Evolutionary conservation across 92 coral and sea anemone species (phyloP), one percentile per base, ranked within the genome.

Genomic region (Phenganax subtilis): DNA sequence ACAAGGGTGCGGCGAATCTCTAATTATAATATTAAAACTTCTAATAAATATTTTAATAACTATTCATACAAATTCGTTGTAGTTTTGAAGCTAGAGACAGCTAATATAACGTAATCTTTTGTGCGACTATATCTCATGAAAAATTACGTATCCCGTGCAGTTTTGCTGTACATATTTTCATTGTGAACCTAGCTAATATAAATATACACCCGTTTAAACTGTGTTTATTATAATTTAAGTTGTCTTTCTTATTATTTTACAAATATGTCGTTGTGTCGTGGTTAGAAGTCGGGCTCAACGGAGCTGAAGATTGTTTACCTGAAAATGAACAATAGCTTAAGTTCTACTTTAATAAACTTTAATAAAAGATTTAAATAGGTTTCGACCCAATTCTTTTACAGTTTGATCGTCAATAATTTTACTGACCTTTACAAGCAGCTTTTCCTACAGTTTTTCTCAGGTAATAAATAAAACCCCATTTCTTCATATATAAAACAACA

Each of bases 251-350:
- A 15, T 27, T 69, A 11, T 27, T 55, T 75, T 52, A 75, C 53
- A 75, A 2, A 57, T 75, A 75, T 51, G 80, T 54, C 52, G 80
- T 55, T 44, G 17, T 75, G 20, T 75, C 80, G 66, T 75, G 80
- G 57, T 54, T 73, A 16, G 65, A 4, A 55, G 2, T 75, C 52
- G 80, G 80, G 56, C 65, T 75, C 3, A 75, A 53, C 0, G 80
- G 80, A 3, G 80, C 53, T 68, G 73, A 68, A 12, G 29, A 6
- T 51, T 68, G 65, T 15, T 16, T 59, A 15, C 30, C 63, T 75
- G 14, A 27, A 54, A 10, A 30, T 25, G 0, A 57, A 73, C 51
- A 10, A 54, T 51, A 51, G 17, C 27, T 12, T 12, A 0, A 15
- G 67, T 12, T 61, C 27, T 12, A 15, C 12, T 14, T 5, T 17